Conservation (phyloP, 2,113 vertebrate genomes). For the Probosciger aterrimus region DNA sequence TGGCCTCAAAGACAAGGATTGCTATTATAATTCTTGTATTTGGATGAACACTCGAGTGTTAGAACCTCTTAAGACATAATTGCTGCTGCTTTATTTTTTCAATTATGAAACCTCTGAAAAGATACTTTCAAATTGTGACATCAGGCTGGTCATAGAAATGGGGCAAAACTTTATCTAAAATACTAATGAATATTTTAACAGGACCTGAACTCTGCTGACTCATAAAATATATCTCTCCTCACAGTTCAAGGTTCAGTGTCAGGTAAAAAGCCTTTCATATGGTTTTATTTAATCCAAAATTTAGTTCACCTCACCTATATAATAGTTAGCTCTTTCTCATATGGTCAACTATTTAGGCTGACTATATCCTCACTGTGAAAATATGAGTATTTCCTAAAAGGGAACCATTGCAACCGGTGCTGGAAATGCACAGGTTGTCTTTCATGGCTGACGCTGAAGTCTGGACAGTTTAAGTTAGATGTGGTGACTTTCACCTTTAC, state of each 20-base stretch:
- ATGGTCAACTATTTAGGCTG: not conserved
- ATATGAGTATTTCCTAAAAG: not conserved
- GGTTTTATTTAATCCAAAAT: not conserved
- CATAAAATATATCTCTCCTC: not conserved
- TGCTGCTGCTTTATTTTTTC: not conserved
- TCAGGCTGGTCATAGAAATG: not conserved
- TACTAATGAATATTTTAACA: not conserved
- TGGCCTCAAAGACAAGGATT: not conserved
- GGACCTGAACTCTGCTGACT: not conserved
- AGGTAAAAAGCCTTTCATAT: not conserved
- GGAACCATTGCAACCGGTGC: not conserved
- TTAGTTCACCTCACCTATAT: not conserved
- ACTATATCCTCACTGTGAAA: not conserved
- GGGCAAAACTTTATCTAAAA: not conserved
- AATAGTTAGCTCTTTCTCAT: rapidly evolving
- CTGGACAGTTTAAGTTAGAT: not conserved
- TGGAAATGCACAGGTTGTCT: not conserved
- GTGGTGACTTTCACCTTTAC: not conserved
- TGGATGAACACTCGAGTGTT: not conserved
- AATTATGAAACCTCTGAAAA: not conserved
- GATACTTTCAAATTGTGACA: not conserved
- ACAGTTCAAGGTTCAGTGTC: not conserved
- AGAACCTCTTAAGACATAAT: not conserved
- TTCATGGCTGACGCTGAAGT: not conserved
- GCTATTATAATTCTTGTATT: not conserved